These are phyloP conservation scores for Epizoanthus ramosus DNA, from an alignment of 92 coral and sea anemone genomes.

Conservation along the genomic window DNA sequence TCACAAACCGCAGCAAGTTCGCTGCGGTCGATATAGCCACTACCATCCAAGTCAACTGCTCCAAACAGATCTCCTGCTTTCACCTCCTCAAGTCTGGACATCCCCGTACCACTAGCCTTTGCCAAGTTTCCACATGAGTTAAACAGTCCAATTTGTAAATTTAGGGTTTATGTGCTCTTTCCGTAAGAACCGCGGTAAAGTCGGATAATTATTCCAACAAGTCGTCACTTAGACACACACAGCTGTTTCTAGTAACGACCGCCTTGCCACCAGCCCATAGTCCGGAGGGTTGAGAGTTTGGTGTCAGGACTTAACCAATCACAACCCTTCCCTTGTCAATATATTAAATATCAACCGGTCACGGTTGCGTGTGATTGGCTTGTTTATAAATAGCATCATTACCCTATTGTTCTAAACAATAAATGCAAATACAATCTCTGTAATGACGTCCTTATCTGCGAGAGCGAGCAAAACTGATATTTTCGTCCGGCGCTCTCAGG, in stretches of 20 bases:
- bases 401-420: constrained; percentile 69
- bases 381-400: constrained; percentile 71
- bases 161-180: constrained; percentile 6
- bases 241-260: constrained; percentile 81
- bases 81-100: constrained; percentile 73
- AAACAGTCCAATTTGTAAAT: constrained; percentile 2
- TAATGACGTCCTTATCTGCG: constrained; percentile 37
- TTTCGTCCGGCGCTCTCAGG: constrained; percentile 26
- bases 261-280: constrained; percentile 86
- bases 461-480: constrained; percentile 30
- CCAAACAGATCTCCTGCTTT: constrained; percentile 89
- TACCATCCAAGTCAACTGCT: constrained; percentile 91
- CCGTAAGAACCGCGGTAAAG: constrained; percentile 50
- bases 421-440: constrained; percentile 22
- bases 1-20: constrained; percentile 99
- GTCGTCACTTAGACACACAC: constrained; percentile 89
- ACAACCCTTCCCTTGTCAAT: constrained; percentile 11
- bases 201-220: constrained; percentile 62
- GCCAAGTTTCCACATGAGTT: constrained; percentile 33
- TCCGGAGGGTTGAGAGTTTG: constrained; percentile 79
- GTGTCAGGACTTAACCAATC: constrained; percentile 72
- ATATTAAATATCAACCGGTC: constrained; percentile 52
- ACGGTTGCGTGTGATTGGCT: constrained; percentile 58
- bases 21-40: constrained; percentile 90
- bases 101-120: constrained; percentile 47